Evolutionary conservation across 2,113 vertebrate species (phyloP), one percentile per base, ranked within the genome.

Genomic region (Pterophyllum scalare): DNA sequence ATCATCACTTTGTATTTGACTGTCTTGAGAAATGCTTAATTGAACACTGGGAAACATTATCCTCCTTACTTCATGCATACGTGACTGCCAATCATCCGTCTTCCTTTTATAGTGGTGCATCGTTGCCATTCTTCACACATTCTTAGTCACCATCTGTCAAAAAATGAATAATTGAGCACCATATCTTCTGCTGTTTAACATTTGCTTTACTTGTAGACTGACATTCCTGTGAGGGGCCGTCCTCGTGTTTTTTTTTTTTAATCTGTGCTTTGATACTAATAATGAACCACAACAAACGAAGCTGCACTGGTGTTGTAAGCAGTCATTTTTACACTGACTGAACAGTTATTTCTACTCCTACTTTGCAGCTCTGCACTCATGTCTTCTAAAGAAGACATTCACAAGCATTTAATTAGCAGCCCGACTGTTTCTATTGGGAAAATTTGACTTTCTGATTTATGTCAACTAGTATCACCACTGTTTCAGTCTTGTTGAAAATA

Each of bases 121-220:
- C 20, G 15, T 61, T 72, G 72, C 80, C 78, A 83, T 82, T 88
- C 82, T 88, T 88, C 84, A 84, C 85, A 79, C 82, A 85, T 77
- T 86, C 85, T 81, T 75, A 83, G 81, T 79, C 79, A 64, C 92
- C 88, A 92, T 92, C 89, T 92, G 91, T 81, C 86, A 78, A 72
- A 82, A 90, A 22, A 77, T 82, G 79, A 88, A 88, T 87, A 83
- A 91, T 88, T 85, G 72, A 89, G 80, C 75, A 52, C 59, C 40
- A 13, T 65, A 72, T 85, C 83, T 67, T 65, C 52, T 1, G 46
- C 83, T 80, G 81, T 83, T 87, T 77, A 83, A 82, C 87, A 80
- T 88, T 87, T 81, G 56, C 78, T 86, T 67, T 20, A 82, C 31
- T 72, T 12, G 5, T 82, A 83, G 15, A 64, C 77, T 59, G 60